Evolutionary conservation across 2,113 vertebrate genomes (phyloP).

Genomic region (Corythoichthys intestinalis): DNA sequence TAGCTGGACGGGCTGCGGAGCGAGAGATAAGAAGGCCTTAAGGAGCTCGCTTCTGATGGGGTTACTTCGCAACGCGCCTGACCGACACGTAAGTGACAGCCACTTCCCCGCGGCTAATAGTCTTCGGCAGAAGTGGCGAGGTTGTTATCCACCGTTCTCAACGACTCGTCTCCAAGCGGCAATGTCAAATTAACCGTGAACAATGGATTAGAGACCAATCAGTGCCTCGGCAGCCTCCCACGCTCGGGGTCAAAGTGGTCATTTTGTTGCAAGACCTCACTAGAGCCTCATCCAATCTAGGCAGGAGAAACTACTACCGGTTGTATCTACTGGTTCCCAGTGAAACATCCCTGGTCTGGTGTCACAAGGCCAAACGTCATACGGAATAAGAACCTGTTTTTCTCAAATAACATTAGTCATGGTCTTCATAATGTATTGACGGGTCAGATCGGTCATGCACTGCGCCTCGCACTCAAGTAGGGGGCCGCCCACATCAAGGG

Average conservation of each 20-base stretch:
- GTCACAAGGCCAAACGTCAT: constrained; percentile 13
- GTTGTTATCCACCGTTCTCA: neutral
- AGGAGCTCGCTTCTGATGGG: constrained; percentile 55
- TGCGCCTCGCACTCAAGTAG: no score
- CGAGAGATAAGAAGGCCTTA: constrained; percentile 61
- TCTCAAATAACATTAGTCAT: neutral
- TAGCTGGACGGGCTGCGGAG: constrained; percentile 43
- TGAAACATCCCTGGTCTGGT: constrained; percentile 18
- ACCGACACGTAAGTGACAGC: constrained; percentile 39
- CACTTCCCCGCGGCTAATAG: constrained; percentile 42
- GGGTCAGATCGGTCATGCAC: no score
- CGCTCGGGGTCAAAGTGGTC: constrained; percentile 23
- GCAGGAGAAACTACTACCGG: constrained; percentile 5
- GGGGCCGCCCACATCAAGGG: no score
- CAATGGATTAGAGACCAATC: constrained; percentile 26
- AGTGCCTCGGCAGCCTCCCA: constrained; percentile 11
- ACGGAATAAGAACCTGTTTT: constrained; percentile 1
- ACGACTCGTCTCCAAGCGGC: constrained; percentile 40
- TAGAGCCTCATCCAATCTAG: neutral
- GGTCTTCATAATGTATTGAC: no score
- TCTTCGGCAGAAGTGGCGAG: neutral
- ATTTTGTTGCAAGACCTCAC: constrained; percentile 1
- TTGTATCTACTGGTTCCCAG: constrained; percentile 72
- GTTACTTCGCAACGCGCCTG: constrained; percentile 58
- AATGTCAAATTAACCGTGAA: constrained; percentile 8